phyloP scores from a whole-genome alignment of 2,888 invertebrate species.

The Lacanobia wlatinum region DNA sequence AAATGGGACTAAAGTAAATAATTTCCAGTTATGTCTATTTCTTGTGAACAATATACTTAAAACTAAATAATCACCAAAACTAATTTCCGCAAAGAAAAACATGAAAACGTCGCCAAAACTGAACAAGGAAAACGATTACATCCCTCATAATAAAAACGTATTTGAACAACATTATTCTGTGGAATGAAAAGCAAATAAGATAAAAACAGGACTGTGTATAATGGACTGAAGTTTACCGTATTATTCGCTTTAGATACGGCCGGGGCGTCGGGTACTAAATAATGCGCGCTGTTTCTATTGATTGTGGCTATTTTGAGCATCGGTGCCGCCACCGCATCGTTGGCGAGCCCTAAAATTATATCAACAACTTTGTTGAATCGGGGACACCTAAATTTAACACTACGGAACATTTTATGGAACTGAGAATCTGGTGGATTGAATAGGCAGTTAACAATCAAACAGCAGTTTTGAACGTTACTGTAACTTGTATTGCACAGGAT shows the following conservation, averaged over 20 bases:
- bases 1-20: background rate
- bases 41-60: background rate
- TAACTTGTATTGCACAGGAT: background rate
- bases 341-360: conserved; percentile 55
- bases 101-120: background rate
- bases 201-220: conserved; percentile 57
- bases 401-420: conserved; percentile 33
- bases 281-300: conserved; percentile 78
- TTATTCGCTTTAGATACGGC: conserved; percentile 59
- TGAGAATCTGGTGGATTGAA: background rate
- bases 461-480: background rate
- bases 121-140: conserved; percentile 53
- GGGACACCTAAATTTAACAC: conserved; percentile 35
- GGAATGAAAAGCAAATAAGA: conserved; percentile 64
- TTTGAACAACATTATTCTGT: conserved; percentile 48
- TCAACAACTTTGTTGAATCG: conserved; percentile 44
- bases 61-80: background rate
- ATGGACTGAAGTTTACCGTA: conserved; percentile 60
- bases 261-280: conserved; percentile 70
- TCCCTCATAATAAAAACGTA: conserved; percentile 52
- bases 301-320: conserved; percentile 82
- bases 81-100: background rate
- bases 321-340: conserved; percentile 61
- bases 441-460: background rate
- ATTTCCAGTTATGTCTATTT: background rate